These are phyloP conservation scores for Apantesis nais DNA, from an alignment of 2,888 invertebrate species.

Conservation along the genomic window DNA sequence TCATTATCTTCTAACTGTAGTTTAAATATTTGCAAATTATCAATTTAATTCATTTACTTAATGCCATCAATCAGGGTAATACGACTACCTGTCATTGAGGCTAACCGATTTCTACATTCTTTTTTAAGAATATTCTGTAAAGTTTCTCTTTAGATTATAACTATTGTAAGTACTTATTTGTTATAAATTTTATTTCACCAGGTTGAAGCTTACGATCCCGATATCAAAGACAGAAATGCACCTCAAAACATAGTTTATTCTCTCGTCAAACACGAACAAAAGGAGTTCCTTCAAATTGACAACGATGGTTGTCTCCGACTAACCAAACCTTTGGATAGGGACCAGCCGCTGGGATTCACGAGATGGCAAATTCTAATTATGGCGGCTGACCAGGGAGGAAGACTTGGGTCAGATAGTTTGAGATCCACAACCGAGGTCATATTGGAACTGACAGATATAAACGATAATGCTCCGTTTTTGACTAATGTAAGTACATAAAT, in stretches of 20 bases:
- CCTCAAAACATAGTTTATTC: slow-evolving; percentile 92
- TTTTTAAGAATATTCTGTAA: neutral
- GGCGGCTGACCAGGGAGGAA: slow-evolving; percentile 91
- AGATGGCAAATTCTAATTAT: slow-evolving; percentile 91
- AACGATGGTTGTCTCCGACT: slow-evolving; percentile 90
- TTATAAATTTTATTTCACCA: slow-evolving; percentile 37
- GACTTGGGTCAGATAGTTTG: slow-evolving; percentile 85
- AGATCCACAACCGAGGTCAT: slow-evolving; percentile 89
- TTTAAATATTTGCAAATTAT: neutral
- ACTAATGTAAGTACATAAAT: slow-evolving; percentile 86
- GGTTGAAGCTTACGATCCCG: slow-evolving; percentile 93
- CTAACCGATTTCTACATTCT: neutral
- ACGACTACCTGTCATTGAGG: neutral
- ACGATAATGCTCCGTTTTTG: slow-evolving; percentile 96
- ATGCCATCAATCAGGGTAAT: neutral
- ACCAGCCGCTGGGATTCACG: slow-evolving; percentile 94
- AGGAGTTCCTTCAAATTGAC: slow-evolving; percentile 89
- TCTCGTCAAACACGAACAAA: slow-evolving; percentile 90
- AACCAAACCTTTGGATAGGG: slow-evolving; percentile 93
- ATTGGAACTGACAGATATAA: slow-evolving; percentile 91
- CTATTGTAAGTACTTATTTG: neutral
- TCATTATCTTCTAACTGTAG: neutral
- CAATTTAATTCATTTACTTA: neutral
- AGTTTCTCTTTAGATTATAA: neutral
- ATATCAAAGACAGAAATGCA: slow-evolving; percentile 90